Evolutionary conservation across 2,797 vertebrate species (phyloP), one percentile per base, ranked within the genome.

Genomic region (Dicrostonyx torquatus): DNA sequence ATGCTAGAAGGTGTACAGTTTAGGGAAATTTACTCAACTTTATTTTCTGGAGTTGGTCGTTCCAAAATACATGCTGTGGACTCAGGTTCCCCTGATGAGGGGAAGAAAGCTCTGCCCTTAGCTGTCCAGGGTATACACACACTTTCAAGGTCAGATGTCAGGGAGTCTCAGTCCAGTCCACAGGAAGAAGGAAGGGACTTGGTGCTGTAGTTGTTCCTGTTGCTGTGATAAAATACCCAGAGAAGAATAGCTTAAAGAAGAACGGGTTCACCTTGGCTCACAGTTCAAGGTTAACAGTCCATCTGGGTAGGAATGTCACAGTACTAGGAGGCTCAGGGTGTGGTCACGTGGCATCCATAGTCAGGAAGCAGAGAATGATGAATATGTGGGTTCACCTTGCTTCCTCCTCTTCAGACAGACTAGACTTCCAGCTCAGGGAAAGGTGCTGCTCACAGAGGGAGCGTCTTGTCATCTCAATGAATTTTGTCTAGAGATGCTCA

Each of bases 51-150:
- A 20, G 50, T 77, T 53, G 12, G 4, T 55, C 15, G 7, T 45
- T 88, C 15, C 1, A 43, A 62, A 73, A 48, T 0, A n/a, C 20
- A 50, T n/a, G 22, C 15, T 43, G 4, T 8, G 55, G 15, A 2
- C 58, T 85, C 45, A 70, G 76, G 22, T 15, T 68, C 7, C 24
- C 4, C 87, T 92, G 50, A 2, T 43, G 9, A 60, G 20, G 2
- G 78, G 31, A 92, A 82, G 60, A 76, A 86, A 66, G 40, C 3
- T 6, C 37, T 0, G 1, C 0, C 6, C 4, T 85, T 43, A 48
- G 15, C 12, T 15, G 12, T 26, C 22, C 6, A 10, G 4, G 2
- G 6, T 2, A 1, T 2, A 58, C 2, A 7, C 2, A 84, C 8
- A 60, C 50, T 53, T 24, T 43, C 3, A n/a, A 40, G 48, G 26